Percentiles rank a stretch among this genome's conserved stretches.
These are phyloP conservation scores for Diabrotica balteata DNA, from an alignment of 2,888 invertebrate genomes.

Conservation along the genomic window DNA sequence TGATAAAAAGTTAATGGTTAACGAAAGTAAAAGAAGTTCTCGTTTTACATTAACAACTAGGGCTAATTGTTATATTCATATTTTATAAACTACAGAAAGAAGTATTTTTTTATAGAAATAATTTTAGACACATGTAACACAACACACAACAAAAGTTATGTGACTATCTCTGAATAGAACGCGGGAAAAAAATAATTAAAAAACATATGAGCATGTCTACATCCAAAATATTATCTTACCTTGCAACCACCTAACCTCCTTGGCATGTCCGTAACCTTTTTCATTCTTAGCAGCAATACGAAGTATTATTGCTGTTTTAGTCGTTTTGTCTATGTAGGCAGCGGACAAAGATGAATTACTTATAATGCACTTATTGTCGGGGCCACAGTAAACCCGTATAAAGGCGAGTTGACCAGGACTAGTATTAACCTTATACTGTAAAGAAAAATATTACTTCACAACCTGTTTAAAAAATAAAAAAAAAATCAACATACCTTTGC, in stretches of 20 bases:
- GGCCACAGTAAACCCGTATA: slow-evolving; percentile 95
- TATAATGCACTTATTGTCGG: slow-evolving; percentile 90
- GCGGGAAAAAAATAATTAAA: no score
- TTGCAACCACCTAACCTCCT: slow-evolving; percentile 99
- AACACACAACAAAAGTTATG: no score
- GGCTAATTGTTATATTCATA: no score
- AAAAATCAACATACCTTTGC: slow-evolving; percentile 50
- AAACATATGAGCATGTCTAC: no score
- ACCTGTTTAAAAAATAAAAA: no score
- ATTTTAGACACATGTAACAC: no score
- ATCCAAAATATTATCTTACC: slow-evolving; percentile 62
- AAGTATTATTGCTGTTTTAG: slow-evolving; percentile 91
- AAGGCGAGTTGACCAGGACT: slow-evolving; percentile 80
- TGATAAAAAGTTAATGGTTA: no score
- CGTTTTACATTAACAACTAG: no score
- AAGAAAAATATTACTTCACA: slow-evolving; percentile 16
- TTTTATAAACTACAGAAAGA: no score
- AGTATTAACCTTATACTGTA: slow-evolving; percentile 57
- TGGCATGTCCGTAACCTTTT: slow-evolving; percentile 98
- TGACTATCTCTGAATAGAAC: no score
- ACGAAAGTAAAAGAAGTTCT: no score
- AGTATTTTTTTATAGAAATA: no score
- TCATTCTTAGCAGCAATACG: slow-evolving; percentile 98
- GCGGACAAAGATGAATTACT: slow-evolving; percentile 83
- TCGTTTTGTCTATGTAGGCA: slow-evolving; percentile 93